phyloP scores from a whole-genome alignment of 2,888 invertebrate genomes.

The Oligia fasciuncula region DNA sequence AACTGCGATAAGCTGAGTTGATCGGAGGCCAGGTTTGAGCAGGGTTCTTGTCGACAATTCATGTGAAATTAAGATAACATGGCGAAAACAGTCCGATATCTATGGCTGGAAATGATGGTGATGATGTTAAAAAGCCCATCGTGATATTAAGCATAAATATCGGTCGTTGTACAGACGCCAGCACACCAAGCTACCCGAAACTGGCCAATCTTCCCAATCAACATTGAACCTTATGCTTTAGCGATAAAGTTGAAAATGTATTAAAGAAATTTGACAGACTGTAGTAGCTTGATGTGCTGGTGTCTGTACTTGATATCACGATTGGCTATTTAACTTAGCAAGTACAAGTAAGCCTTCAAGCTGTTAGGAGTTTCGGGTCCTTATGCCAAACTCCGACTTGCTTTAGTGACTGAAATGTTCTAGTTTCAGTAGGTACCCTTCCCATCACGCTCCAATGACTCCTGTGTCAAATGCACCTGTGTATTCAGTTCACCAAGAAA shows the following conservation, averaged over 20 bases:
- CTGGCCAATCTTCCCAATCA: too few relatives aligned
- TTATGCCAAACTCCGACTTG: not conserved
- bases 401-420: not conserved
- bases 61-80: not conserved
- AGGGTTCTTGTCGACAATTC: not conserved
- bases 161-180: not conserved
- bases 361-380: not conserved
- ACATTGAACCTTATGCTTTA: too few relatives aligned
- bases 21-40: not conserved
- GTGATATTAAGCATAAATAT: not conserved
- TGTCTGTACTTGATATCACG: not conserved
- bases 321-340: not conserved
- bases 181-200: too few relatives aligned
- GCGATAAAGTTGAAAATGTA: too few relatives aligned
- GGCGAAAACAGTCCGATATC: too few relatives aligned
- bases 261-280: too few relatives aligned
- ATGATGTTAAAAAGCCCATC: not conserved
- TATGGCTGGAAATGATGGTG: too few relatives aligned
- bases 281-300: too few relatives aligned
- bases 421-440: not conserved
- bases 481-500: constrained; percentile 26
- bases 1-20: not conserved
- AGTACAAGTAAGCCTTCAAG: not conserved
- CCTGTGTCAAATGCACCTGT: constrained; percentile 10
- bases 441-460: constrained; percentile 15